Percentiles rank a stretch among this genome's conserved stretches.
Evolutionary conservation across 2,888 invertebrate genomes (phyloP).

Genomic region (Crepidodera aurea): DNA sequence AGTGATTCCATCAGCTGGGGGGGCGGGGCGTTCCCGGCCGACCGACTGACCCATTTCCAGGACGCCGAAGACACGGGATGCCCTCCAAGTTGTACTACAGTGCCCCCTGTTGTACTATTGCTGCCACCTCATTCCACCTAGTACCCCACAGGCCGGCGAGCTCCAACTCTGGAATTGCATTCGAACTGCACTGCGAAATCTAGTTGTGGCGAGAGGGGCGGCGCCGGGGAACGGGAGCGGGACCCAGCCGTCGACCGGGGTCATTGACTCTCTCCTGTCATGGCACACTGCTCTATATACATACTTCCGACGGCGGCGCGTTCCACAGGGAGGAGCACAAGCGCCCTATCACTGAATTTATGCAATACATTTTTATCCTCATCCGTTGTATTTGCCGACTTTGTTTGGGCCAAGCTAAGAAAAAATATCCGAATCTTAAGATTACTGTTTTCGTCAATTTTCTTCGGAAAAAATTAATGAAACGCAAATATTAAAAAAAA

Average conservation of each 20-base stretch:
- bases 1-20: constrained; percentile 47
- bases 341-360: constrained; percentile 42
- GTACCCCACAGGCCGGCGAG: constrained; percentile 17
- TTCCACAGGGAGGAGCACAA: constrained; percentile 45
- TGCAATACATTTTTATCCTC: constrained; percentile 36
- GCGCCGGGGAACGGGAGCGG: constrained; percentile 44
- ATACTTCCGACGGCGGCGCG: constrained; percentile 48
- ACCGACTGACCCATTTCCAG: constrained; percentile 53
- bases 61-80: constrained; percentile 52
- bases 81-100: constrained; percentile 36
- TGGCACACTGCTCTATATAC: constrained; percentile 57
- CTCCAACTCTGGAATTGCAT: constrained; percentile 29
- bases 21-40: constrained; percentile 47
- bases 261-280: constrained; percentile 43
- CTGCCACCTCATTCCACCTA: constrained; percentile 29
- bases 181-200: constrained; percentile 43
- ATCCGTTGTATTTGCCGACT: constrained; percentile 7
- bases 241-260: constrained; percentile 37
- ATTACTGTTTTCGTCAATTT: background rate
- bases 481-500: too few species aligned
- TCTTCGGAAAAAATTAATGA: too few species aligned
- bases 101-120: constrained; percentile 36
- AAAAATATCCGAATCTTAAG: background rate
- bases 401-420: constrained; percentile 21
- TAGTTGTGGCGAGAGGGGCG: constrained; percentile 31